Base-by-base conservation (phyloP, 2,888 invertebrate species). In the Aricia artaxerxes region DNA sequence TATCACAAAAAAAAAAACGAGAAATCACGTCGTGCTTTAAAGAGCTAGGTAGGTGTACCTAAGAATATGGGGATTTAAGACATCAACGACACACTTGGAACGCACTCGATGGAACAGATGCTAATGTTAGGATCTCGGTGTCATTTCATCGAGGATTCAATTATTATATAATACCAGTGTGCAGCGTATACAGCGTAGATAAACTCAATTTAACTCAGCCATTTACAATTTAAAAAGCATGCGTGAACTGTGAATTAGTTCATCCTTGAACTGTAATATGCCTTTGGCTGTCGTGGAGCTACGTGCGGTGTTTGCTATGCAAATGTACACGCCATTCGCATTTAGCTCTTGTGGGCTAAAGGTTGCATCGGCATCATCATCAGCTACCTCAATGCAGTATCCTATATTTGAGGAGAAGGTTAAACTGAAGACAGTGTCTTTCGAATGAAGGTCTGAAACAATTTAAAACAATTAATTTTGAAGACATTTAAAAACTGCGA, bases 251-350 rank as follows among this genome's bases (percentile, higher is more conserved):
- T 31, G 49, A 31, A 76, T 35, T 53, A 57, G 49, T 53, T 76
- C 53, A 13, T 76, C 57, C 76, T 76, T 53, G 57, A 76, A 76
- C 57, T 35, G 35, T 76, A 76, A 73, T 73, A 57, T 31, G 31
- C 35, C 49, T 57, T 31, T 4, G n/a, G 75, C n/a, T 3, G 75
- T 24, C 76, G 53, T 76, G 53, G 5, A 24, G 35, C 31, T 44
- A 44, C 76, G 57, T 16, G 76, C 35, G 24, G 49, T 31, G 76
- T 76, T 76, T 53, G 76, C 57, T 76, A 13, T 76, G 76, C 76
- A 57, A 76, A 76, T 76, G 73, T 53, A 57, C 35, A 76, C 53
- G 53, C 35, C 13, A 76, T n/a, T 31, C 16, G 35, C 16, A 24
- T 57, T 31, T 53, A 57, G 31, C 53, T 76, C 24, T 31, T 57